Evolutionary conservation across 2,113 vertebrate species (phyloP), one percentile per base, ranked within the genome.

Genomic region (Entelurus aequoreus): DNA sequence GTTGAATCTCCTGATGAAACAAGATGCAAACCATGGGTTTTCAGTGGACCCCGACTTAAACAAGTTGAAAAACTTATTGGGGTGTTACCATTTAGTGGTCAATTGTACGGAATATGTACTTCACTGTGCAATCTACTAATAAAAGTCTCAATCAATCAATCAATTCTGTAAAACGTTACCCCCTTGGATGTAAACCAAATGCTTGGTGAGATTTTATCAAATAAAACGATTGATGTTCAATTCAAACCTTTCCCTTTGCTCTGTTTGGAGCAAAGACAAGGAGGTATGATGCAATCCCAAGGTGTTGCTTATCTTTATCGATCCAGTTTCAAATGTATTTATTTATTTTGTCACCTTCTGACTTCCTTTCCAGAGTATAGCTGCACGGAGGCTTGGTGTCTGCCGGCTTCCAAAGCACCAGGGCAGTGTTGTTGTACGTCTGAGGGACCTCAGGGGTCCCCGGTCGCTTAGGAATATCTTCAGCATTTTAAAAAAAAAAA

Each of bases 331-430:
- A 5, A 10, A 55, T 48, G 15, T 48, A 6, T 13, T 48, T 35
- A 19, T 19, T n/a, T 16, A 60, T 35, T 16, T 61, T 12, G 42
- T 3, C 81, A 96, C 96, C 95, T 3, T 94, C 92, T n/a, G 86
- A 80, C 77, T 90, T 93, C 63, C 82, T 76, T 70, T 99, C 95
- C 84, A 99, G 81, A 0, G 82, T 90, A 84, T 98, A 98, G 1
- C 91, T 94, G 85, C 95, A 97, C 1, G 94, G 94, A 1, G 93
- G 88, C 68, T 86, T 92, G 54, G 91, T 91, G 64, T 96, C 93
- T 0, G 93, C 90, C 0, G 95, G 94, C 69, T 95, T 98, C 96
- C 96, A 99, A 11, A 96, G 82, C 60, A 98, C 94, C 86, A 99
- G 81, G 1, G 94, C 94, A 0, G 95, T 97, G 85, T 95, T 94